phyloP scores from a whole-genome alignment of 2,113 vertebrate species.

The Thamnaconus septentrionalis region DNA sequence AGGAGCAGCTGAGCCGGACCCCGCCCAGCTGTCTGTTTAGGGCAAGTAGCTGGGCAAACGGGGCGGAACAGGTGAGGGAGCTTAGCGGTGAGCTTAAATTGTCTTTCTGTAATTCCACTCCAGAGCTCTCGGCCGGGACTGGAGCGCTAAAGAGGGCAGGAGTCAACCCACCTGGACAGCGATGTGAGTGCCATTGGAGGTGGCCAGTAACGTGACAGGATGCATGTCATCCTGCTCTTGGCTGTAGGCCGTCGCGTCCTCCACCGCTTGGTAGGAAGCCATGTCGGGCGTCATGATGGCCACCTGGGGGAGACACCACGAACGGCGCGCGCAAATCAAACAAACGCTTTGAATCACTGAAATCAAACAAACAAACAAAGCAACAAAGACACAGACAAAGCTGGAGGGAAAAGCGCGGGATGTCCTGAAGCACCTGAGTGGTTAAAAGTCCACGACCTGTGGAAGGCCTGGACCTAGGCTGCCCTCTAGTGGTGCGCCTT shows the following conservation, averaged over 20 bases:
- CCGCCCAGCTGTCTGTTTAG: constrained; percentile 2
- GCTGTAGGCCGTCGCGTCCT: constrained; percentile 85
- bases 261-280: constrained; percentile 86
- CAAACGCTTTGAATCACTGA: neutral
- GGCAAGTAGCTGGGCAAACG: constrained; percentile 8
- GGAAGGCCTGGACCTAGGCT: too few relatives aligned
- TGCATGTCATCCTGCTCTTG: constrained; percentile 89
- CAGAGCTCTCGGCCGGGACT: neutral
- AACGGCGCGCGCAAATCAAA: neutral
- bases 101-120: too few relatives aligned
- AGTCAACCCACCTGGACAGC: constrained; percentile 88
- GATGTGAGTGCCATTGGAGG: constrained; percentile 97
- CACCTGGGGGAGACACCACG: constrained; percentile 81
- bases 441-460: too few relatives aligned
- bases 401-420: too few relatives aligned
- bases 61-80: constrained; percentile 17
- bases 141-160: neutral
- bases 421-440: too few relatives aligned
- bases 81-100: neutral
- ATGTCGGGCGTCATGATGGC: constrained; percentile 97
- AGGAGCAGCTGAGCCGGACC: neutral
- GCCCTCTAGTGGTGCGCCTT: too few relatives aligned
- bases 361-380: too few relatives aligned
- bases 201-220: constrained; percentile 93
- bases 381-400: too few relatives aligned